Evolutionary conservation across 35 echinoderm and acorn worm genomes (phyloP), one percentile per base, ranked within the genome.

Genomic region (Apostichopus californicus): DNA sequence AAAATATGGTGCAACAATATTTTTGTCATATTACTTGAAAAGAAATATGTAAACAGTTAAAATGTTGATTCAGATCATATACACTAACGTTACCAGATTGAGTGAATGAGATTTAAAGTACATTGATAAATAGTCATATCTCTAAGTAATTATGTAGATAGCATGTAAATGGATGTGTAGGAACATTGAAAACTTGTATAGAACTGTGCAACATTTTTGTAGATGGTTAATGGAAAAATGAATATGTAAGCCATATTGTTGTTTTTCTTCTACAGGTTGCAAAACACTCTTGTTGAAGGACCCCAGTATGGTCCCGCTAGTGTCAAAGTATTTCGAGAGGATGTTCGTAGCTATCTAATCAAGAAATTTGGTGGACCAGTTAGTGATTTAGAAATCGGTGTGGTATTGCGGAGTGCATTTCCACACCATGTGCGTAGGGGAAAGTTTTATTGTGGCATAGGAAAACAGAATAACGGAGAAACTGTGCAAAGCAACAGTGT

Each of bases 311-410:
- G 94, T 77, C 94, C 94, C 63, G 65, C 75, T 56, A 92, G 94
- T 64, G 77, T 95, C 22, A 92, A 86, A 87, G 91, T 92, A 24
- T 95, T 92, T 87, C 90, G 94, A 26, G 94, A 95, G 79, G 94
- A 95, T 80, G 86, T 95, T 22, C 94, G 94, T n/a, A 79, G 55
- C 15, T 56, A 92, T 53, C 83, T 95, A 77, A 92, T 95, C 57
- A 89, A 83, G 90, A 90, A 95, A 77, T 95, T 95, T 86, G 80
- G 90, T 57, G 90, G 94, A 56, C 94, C 94, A 56, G 83, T 95
- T 54, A 95, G 90, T 34, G 94, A 95, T 84, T 73, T 92, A 68
- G 94, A 95, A 55, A 91, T 95, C 9, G 84, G 94, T 8, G 82
- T 95, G 57, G 90, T 95, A 56, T 68, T 95, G 80, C 81, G 94